phyloP scores from a whole-genome alignment of 2,113 vertebrate genomes.

The Cisticola juncidis region DNA sequence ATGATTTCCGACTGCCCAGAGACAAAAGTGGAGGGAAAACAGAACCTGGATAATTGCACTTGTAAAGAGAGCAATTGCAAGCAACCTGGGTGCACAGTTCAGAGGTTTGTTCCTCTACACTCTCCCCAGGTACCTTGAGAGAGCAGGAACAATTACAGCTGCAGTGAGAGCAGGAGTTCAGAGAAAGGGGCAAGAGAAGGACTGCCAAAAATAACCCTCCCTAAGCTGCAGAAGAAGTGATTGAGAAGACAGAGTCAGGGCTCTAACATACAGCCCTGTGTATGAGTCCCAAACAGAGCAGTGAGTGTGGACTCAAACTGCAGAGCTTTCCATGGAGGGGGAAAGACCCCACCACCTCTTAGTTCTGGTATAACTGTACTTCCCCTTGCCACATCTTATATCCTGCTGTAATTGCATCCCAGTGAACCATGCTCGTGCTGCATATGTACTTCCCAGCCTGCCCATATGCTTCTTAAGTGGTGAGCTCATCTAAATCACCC shows the following conservation, averaged over 20 bases:
- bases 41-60: neutral
- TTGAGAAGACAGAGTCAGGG: slow-evolving; percentile 39
- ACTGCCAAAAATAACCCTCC: slow-evolving; percentile 41
- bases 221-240: neutral
- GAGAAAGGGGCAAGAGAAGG: neutral
- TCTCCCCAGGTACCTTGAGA: neutral
- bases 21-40: neutral
- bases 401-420: slow-evolving; percentile 7
- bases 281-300: neutral
- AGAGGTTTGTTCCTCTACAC: neutral
- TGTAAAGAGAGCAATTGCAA: neutral
- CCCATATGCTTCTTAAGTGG: slow-evolving; percentile 57
- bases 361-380: slow-evolving; percentile 1
- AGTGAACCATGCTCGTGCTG: neutral
- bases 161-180: neutral
- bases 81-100: neutral
- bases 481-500: slow-evolving; percentile 59
- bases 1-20: neutral
- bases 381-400: slow-evolving; percentile 57
- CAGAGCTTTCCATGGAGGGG: neutral
- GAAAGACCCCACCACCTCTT: neutral
- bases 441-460: slow-evolving; percentile 38
- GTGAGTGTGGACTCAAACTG: neutral
- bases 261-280: neutral
- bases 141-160: slow-evolving; percentile 1